phyloP scores from a whole-genome alignment of 2,113 vertebrate species.

The Octodon degus region DNA sequence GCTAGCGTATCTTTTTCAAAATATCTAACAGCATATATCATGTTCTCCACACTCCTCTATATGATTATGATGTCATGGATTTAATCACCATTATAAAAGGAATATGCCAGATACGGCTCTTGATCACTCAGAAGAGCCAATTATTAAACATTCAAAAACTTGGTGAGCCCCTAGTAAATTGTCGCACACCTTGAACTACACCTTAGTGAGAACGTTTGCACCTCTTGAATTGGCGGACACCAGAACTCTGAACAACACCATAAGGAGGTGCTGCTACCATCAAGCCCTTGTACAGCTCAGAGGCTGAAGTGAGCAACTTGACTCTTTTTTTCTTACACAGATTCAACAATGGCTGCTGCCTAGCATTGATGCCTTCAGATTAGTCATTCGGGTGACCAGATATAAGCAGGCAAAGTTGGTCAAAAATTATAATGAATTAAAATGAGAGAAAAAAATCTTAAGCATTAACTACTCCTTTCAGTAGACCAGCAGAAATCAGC shows the following conservation, averaged over 20 bases:
- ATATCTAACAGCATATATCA: background rate
- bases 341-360: too few species aligned
- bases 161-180: background rate
- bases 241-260: background rate
- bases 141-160: background rate
- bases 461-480: too few species aligned
- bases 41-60: background rate
- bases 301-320: background rate
- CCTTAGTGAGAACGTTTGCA: background rate
- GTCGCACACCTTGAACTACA: background rate
- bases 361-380: too few species aligned
- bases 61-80: background rate
- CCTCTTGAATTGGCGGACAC: background rate
- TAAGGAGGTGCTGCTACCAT: background rate
- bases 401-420: too few species aligned
- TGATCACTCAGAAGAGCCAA: background rate
- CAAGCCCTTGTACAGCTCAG: background rate
- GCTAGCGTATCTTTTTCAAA: background rate
- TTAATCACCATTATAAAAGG: background rate
- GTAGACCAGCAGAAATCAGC: too few species aligned
- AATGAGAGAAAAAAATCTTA: too few species aligned
- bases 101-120: background rate
- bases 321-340: background rate
- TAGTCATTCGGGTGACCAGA: too few species aligned
- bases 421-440: too few species aligned